Evolutionary conservation across 2,113 vertebrate genomes (phyloP).

Genomic region (Psittacula cyanocephala): DNA sequence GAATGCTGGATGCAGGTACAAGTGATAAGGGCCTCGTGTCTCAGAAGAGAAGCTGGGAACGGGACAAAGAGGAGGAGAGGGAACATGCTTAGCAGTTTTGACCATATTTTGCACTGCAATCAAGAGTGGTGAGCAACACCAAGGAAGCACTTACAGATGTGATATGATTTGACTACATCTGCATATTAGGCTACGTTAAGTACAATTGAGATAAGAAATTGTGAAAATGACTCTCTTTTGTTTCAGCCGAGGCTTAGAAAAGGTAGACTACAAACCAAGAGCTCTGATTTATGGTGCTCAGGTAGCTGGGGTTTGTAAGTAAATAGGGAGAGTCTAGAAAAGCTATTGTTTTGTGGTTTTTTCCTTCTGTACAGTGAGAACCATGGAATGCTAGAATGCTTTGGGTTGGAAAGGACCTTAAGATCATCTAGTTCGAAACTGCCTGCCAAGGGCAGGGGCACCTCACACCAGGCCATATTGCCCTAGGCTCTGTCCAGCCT

Average conservation of each 20-base stretch:
- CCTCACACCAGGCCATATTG: neutral
- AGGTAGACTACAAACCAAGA: neutral
- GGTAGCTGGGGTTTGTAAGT: neutral
- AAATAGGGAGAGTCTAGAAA: neutral
- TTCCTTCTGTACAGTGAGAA: neutral
- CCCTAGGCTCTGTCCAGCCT: neutral
- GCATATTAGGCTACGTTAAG: rapidly evolving
- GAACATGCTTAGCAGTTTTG: neutral
- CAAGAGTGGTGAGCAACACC: neutral
- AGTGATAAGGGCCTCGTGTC: neutral
- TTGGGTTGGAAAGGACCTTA: neutral
- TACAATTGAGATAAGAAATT: neutral
- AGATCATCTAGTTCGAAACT: neutral
- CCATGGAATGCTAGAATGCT: neutral
- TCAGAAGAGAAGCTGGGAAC: neutral
- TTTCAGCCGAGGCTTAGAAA: neutral
- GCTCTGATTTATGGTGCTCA: neutral
- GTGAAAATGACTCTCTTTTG: neutral
- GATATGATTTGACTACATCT: neutral
- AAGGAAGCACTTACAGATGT: neutral
- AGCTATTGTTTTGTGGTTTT: neutral
- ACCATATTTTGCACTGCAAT: neutral
- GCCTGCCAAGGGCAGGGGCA: neutral
- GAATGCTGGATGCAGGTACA: neutral
- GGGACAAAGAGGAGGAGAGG: neutral